These are phyloP conservation scores for Athalia circularis DNA, from an alignment of 2,888 invertebrate genomes.

Conservation along the genomic window DNA sequence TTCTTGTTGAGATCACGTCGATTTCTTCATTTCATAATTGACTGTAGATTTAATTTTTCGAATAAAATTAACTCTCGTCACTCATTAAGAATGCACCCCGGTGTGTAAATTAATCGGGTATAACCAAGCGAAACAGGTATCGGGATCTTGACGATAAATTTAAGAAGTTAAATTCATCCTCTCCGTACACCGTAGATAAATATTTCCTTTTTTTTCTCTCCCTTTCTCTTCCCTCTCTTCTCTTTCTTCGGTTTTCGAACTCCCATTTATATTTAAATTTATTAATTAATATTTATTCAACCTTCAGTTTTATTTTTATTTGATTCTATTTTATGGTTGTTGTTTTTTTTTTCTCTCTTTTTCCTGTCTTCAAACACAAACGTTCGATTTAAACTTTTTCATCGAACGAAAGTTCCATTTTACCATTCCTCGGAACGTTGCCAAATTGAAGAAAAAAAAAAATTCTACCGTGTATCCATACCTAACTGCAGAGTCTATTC, in stretches of 20 bases:
- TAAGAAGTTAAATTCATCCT: slow-evolving; percentile 36
- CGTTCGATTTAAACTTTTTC: slow-evolving; percentile 27
- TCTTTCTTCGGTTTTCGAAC: neutral
- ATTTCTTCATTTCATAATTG: slow-evolving; percentile 1
- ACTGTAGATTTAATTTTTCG: neutral
- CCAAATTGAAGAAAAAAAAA: too few relatives aligned
- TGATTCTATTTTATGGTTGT: neutral
- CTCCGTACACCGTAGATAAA: slow-evolving; percentile 33
- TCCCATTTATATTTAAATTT: slow-evolving; percentile 40
- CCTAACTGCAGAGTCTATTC: neutral
- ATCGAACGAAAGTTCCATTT: neutral
- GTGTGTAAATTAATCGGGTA: slow-evolving; percentile 26
- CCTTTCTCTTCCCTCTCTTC: neutral
- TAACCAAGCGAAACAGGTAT: neutral
- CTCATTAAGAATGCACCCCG: slow-evolving; percentile 27
- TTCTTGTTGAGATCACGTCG: neutral
- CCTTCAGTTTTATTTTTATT: neutral
- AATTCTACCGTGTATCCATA: too few relatives aligned
- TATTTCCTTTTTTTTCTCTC: slow-evolving; percentile 15
- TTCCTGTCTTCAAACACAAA: neutral
- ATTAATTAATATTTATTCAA: slow-evolving; percentile 41
- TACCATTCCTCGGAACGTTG: too few relatives aligned
- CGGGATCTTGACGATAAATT: slow-evolving; percentile 23
- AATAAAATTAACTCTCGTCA: slow-evolving; percentile 3
- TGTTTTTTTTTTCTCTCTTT: neutral